Base-by-base conservation (phyloP, 2,888 invertebrate genomes). In the Dynastes hyllus region DNA sequence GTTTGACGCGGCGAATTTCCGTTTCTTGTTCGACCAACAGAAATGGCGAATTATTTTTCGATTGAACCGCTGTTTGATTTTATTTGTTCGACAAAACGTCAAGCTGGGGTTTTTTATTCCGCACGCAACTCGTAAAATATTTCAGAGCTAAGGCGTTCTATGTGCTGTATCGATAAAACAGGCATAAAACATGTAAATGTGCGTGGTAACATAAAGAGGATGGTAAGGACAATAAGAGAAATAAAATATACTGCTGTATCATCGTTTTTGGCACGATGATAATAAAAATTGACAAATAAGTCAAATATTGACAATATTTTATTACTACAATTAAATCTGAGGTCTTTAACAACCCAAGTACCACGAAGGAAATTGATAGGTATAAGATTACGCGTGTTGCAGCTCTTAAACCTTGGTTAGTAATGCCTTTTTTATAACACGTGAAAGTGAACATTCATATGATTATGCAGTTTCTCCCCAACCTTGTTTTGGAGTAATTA, bases 31-130 rank as follows among this genome's bases (percentile, higher is more conserved):
- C 55, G 55, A 40, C n/a, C 32, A 55, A 37, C 61, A 45, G 61
- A 45, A 61, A 75, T 58, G 50, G 73, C 61, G 63, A 75, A 61
- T 75, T 75, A 66, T 77, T 67, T 77, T 69, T 69, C 58, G 32
- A 67, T 77, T 77, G 67, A 55, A 77, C 66, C 76, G 69, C 66
- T 22, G 53, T 58, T 77, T 77, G 53, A 77, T 77, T 67, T 67
- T 66, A 77, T 66, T 69, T 77, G 77, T 61, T 27, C 73, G 61
- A 61, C 73, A 50, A 75, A 75, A 75, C 61, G 61, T 53, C 69
- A 69, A 51, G 51, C 50, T 22, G 29, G 51, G 69, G 69, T 51
- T 69, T 50, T 75, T 75, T 75, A 75, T 75, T 75, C 45, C 55
- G n/a, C 70, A 69, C 71, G 58, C 55, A 40, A 71, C 70, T 37